phyloP scores from a whole-genome alignment of 1,140 invertebrate genomes.

The Meloidogyne exigua region DNA sequence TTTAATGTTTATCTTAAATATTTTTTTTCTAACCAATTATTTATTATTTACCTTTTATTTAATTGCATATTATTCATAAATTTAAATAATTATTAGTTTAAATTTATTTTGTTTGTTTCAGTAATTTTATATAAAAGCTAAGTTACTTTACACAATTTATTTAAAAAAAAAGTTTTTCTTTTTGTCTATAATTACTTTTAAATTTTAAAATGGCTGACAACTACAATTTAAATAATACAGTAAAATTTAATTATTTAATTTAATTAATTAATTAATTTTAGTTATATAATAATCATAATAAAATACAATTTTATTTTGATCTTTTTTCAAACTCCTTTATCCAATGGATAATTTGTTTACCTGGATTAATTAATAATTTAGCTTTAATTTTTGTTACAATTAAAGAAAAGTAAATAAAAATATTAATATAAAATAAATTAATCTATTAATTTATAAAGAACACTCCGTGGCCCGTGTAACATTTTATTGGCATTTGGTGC shows the following conservation, averaged over 20 bases:
- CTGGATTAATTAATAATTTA: background rate
- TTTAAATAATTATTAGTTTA: too few relatives aligned
- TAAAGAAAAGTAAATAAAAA: background rate
- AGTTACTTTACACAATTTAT: too few relatives aligned
- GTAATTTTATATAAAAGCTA: too few relatives aligned
- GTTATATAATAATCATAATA: background rate
- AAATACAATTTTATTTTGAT: background rate
- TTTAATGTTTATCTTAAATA: too few relatives aligned
- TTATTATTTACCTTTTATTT: too few relatives aligned
- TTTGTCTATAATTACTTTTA: background rate
- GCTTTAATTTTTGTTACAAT: background rate
- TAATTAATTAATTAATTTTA: background rate
- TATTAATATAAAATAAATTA: too few relatives aligned
- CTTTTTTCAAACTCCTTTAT: background rate
- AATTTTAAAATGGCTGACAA: background rate
- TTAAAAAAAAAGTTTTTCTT: background rate
- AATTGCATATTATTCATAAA: too few relatives aligned
- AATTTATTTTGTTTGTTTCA: too few relatives aligned
- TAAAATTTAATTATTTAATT: background rate
- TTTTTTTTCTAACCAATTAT: too few relatives aligned
- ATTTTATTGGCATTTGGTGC: background rate
- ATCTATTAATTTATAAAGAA: background rate
- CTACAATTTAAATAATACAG: background rate
- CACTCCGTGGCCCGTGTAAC: background rate
- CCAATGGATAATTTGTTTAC: background rate